These are phyloP conservation scores for Engraulis encrasicolus DNA, from an alignment of 2,113 vertebrate species.

Conservation along the genomic window DNA sequence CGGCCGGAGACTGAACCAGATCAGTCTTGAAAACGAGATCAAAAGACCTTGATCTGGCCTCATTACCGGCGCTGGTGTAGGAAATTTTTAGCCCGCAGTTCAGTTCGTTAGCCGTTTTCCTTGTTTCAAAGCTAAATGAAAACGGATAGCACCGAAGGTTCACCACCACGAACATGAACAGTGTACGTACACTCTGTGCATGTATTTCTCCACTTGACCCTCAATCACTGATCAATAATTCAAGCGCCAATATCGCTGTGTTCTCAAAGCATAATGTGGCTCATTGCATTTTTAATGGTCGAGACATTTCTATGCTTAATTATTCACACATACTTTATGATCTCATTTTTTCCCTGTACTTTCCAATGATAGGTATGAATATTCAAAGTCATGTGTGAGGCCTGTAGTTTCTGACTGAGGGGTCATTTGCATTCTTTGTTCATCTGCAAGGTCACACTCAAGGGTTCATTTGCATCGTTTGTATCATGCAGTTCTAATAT, in stretches of 20 bases:
- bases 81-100: not conserved
- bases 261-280: not conserved
- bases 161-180: not conserved
- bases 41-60: not conserved
- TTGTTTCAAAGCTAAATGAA: not conserved
- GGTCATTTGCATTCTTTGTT: not conserved
- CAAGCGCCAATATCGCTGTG: not conserved
- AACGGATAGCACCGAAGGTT: not conserved
- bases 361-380: conserved; percentile 27
- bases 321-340: not conserved
- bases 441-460: not conserved
- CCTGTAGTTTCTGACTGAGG: conserved; percentile 19
- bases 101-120: not conserved
- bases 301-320: not conserved
- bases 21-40: not conserved
- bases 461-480: not conserved
- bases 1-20: not conserved
- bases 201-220: not conserved
- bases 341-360: not conserved
- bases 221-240: conserved; percentile 8
- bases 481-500: conserved; percentile 25
- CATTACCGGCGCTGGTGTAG: not conserved
- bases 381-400: conserved; percentile 27
- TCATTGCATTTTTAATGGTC: not conserved
- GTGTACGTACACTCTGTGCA: not conserved